Evolutionary conservation across 2,888 invertebrate genomes (phyloP).

Genomic region (Beris chalybata): DNA sequence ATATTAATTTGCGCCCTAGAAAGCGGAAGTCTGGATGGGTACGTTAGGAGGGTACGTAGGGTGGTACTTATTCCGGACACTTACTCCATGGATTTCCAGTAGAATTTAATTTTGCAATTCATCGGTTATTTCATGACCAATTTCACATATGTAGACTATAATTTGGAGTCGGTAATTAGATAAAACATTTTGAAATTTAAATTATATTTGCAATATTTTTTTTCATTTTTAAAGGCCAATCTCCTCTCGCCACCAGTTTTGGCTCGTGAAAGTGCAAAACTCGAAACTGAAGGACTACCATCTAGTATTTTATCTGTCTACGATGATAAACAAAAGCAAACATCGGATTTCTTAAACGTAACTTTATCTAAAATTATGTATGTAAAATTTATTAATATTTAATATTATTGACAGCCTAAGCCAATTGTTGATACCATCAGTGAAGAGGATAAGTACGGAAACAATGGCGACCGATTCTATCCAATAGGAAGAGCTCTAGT

Average conservation of each 20-base stretch:
- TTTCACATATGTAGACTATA: too few species aligned
- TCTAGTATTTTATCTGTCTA: conserved; percentile 51
- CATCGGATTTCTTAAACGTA: conserved; percentile 48
- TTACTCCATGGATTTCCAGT: too few species aligned
- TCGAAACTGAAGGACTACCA: conserved; percentile 51
- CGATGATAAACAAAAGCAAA: conserved; percentile 50
- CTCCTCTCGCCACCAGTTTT: conserved; percentile 40
- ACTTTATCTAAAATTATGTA: neutral
- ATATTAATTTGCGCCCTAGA: too few species aligned
- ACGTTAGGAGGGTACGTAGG: too few species aligned
- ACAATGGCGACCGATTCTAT: conserved; percentile 68
- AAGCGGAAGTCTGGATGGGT: too few species aligned
- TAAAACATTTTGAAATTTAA: too few species aligned
- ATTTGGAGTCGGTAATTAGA: too few species aligned
- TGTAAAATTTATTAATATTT: too few species aligned
- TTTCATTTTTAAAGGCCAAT: conserved; percentile 36
- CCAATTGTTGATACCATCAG: conserved; percentile 75
- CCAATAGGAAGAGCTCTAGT: conserved; percentile 66
- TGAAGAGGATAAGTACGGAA: conserved; percentile 80
- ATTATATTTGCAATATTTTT: too few species aligned
- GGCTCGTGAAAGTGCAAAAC: conserved; percentile 51
- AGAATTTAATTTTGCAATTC: too few species aligned
- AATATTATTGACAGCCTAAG: conserved; percentile 58
- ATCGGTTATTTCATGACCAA: too few species aligned
- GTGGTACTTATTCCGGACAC: too few species aligned